These are phyloP conservation scores for Lophotis ruficrista DNA, from an alignment of 2,113 vertebrate genomes.

Conservation along the genomic window DNA sequence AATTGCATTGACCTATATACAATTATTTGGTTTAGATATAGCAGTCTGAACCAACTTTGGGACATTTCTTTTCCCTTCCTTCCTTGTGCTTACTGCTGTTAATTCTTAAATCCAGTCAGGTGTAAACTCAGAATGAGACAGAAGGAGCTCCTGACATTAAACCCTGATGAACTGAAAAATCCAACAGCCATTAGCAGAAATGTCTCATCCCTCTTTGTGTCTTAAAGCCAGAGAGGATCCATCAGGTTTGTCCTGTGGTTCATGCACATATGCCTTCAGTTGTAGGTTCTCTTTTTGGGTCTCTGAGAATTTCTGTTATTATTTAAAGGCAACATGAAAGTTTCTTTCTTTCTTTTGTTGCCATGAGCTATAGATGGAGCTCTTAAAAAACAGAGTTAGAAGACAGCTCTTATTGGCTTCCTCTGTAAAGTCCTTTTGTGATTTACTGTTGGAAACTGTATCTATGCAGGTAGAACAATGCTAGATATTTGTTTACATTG, in stretches of 20 bases:
- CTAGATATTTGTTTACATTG: not conserved
- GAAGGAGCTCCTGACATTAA: not conserved
- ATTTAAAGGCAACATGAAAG: not conserved
- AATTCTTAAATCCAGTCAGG: not conserved
- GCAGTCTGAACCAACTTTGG: not conserved
- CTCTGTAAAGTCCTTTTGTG: not conserved
- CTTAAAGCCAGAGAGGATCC: not conserved
- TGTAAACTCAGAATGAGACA: not conserved
- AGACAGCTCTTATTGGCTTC: not conserved
- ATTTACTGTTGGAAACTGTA: not conserved
- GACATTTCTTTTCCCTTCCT: not conserved
- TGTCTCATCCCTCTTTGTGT: not conserved
- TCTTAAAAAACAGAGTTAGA: not conserved
- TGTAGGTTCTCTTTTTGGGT: not conserved
- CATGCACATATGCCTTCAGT: fast-evolving
- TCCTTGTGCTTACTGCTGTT: not conserved
- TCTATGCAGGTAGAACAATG: not conserved
- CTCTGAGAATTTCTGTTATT: not conserved
- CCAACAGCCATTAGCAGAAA: not conserved
- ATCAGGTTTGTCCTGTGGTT: not conserved
- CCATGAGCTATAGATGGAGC: not conserved
- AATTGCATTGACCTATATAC: not conserved
- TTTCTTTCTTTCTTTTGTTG: not conserved
- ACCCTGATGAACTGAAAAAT: not conserved
- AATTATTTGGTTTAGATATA: slow-evolving; percentile 22